Percentiles rank a stretch among this genome's conserved stretches.
Evolutionary conservation across 2,888 invertebrate genomes (phyloP).

Genomic region (Alsophila aescularia): DNA sequence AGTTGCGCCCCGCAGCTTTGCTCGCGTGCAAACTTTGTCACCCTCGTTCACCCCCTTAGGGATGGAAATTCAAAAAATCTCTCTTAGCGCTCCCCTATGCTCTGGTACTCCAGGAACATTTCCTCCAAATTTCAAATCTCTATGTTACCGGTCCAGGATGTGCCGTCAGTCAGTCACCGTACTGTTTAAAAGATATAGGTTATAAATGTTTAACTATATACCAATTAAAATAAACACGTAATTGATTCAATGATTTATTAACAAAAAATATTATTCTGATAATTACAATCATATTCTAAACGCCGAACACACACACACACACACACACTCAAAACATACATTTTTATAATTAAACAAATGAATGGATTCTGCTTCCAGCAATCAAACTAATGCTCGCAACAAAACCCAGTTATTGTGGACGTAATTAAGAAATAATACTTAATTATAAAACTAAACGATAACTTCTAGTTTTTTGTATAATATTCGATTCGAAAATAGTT

Average conservation of each 20-base stretch:
- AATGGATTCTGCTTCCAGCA: no score
- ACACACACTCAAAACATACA: not conserved
- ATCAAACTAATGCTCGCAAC: not conserved
- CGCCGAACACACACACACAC: not conserved
- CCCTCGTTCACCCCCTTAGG: no score
- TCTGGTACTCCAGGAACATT: no score
- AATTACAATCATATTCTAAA: slow-evolving; percentile 26
- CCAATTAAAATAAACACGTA: not conserved
- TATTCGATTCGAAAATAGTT: slow-evolving; percentile 6
- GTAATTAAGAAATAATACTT: not conserved
- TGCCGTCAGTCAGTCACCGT: no score
- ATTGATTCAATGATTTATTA: slow-evolving; percentile 55
- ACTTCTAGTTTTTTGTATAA: not conserved
- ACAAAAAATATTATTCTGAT: slow-evolving; percentile 50
- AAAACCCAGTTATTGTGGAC: not conserved
- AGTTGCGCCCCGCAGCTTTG: no score
- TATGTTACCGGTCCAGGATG: no score
- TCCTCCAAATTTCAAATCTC: no score
- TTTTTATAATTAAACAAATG: not conserved
- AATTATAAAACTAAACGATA: not conserved
- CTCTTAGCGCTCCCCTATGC: no score
- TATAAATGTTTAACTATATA: no score
- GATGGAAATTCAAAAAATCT: no score
- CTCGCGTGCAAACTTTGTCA: no score
- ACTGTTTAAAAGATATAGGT: no score